Conservation (phyloP, 2,888 invertebrate species). For the Ligdia adustata region DNA sequence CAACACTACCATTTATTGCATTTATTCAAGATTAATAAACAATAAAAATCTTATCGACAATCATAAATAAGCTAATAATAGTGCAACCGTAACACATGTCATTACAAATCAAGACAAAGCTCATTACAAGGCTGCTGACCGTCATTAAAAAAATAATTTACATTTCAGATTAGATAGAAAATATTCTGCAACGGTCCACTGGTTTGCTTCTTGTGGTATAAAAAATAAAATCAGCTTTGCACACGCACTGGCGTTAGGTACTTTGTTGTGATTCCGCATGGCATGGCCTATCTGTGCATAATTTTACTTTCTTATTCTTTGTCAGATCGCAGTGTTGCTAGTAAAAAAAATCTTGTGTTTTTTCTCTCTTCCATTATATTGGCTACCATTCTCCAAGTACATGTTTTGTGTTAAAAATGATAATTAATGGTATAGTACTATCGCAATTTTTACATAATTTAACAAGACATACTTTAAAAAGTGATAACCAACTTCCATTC, state of each 20-base stretch:
- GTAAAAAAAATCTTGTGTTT: too few relatives aligned
- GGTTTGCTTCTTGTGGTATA: slow-evolving; percentile 30
- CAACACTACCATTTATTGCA: too few relatives aligned
- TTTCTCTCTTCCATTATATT: too few relatives aligned
- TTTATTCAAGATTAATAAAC: neutral
- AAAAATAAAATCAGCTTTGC: slow-evolving; percentile 22
- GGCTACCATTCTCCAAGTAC: too few relatives aligned
- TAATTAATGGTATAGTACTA: too few relatives aligned
- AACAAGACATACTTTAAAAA: too few relatives aligned
- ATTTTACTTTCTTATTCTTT: slow-evolving; percentile 16
- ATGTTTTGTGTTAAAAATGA: too few relatives aligned
- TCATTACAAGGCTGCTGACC: slow-evolving; percentile 44
- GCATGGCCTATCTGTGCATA: slow-evolving; percentile 16
- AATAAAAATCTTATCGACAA: slow-evolving; percentile 1
- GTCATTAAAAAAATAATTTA: slow-evolving; percentile 41
- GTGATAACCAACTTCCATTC: too few relatives aligned
- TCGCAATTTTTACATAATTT: too few relatives aligned
- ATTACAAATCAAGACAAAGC: slow-evolving; percentile 42
- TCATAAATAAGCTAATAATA: neutral
- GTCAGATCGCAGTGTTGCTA: too few relatives aligned
- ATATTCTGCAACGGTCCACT: slow-evolving; percentile 37
- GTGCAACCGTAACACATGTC: slow-evolving; percentile 13
- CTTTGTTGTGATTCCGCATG: slow-evolving; percentile 29
- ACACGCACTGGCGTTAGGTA: slow-evolving; percentile 12
- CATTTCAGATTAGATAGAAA: slow-evolving; percentile 58